Conservation (phyloP, 2,797 vertebrate species). For the Dallia pectoralis region DNA sequence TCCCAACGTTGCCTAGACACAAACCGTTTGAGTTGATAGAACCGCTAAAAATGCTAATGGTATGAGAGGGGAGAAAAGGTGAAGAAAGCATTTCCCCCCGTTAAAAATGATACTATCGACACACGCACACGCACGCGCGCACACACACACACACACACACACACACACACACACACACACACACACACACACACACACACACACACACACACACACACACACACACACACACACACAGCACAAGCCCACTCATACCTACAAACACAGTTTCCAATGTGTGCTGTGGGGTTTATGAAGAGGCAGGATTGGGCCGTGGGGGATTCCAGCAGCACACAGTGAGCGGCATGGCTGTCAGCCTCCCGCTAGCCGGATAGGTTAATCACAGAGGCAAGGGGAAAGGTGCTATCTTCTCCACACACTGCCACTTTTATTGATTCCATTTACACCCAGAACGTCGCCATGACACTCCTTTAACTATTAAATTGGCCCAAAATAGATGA, state of each 20-base stretch:
- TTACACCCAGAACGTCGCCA: conserved; percentile 73
- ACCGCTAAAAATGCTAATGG: conserved; percentile 13
- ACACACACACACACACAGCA: conserved; percentile 23
- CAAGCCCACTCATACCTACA: conserved; percentile 31
- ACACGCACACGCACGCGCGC: neutral
- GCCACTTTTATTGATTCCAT: conserved; percentile 80
- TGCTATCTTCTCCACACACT: conserved; percentile 79
- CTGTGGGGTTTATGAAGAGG: conserved; percentile 62
- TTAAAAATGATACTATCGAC: conserved; percentile 20
- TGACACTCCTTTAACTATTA: conserved; percentile 96
- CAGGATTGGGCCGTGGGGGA: conserved; percentile 50
- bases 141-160: conserved; percentile 23
- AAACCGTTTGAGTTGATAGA: conserved; percentile 1
- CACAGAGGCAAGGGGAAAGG: conserved; percentile 78
- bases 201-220: neutral
- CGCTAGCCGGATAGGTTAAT: conserved; percentile 74
- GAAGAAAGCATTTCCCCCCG: conserved; percentile 4
- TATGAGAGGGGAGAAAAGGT: conserved; percentile 9
- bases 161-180: too few relatives aligned
- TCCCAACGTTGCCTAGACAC: conserved; percentile 15
- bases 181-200: conserved; percentile 9
- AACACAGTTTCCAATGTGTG: conserved; percentile 47
- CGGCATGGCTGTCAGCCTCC: conserved; percentile 75
- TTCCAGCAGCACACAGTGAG: conserved; percentile 48
- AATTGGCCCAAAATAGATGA: conserved; percentile 97